Percentiles rank a stretch among this genome's conserved stretches.
Conservation (phyloP, 2,113 vertebrate species). For the Anarhynchus alexandrinus region DNA sequence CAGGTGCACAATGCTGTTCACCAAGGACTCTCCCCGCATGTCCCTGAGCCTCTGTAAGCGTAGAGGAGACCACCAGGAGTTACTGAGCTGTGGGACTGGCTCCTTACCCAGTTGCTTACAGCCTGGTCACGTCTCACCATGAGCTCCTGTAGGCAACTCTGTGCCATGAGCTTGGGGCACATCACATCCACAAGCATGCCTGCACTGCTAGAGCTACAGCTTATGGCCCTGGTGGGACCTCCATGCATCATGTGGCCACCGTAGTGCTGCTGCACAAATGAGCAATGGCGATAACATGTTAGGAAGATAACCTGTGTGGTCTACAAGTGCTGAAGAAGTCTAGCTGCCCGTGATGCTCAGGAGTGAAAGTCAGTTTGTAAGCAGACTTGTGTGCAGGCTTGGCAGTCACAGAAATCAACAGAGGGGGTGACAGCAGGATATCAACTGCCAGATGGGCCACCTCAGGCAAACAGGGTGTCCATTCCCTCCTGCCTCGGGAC, state of each 20-base stretch:
- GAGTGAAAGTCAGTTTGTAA: neutral
- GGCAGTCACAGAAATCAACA: neutral
- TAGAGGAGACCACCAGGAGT: neutral
- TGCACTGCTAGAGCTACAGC: neutral
- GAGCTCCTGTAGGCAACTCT: neutral
- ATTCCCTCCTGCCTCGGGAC: neutral
- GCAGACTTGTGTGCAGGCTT: neutral
- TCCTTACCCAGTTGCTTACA: neutral
- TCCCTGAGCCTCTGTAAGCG: neutral
- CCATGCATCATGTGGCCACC: neutral
- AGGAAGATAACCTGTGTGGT: neutral
- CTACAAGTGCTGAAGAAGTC: neutral
- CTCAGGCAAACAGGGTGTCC: neutral
- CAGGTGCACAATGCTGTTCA: neutral
- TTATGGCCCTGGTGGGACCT: neutral
- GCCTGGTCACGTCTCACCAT: neutral
- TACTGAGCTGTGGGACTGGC: neutral
- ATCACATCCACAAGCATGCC: rapidly evolving
- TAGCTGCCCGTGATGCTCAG: neutral
- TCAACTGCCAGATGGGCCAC: neutral
- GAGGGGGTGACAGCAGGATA: neutral
- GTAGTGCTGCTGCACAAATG: neutral
- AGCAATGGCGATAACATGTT: rapidly evolving
- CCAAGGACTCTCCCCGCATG: neutral
- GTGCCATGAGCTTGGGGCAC: rapidly evolving